phyloP scores from a whole-genome alignment of 2,797 vertebrate species.

The Eulemur rubriventer region DNA sequence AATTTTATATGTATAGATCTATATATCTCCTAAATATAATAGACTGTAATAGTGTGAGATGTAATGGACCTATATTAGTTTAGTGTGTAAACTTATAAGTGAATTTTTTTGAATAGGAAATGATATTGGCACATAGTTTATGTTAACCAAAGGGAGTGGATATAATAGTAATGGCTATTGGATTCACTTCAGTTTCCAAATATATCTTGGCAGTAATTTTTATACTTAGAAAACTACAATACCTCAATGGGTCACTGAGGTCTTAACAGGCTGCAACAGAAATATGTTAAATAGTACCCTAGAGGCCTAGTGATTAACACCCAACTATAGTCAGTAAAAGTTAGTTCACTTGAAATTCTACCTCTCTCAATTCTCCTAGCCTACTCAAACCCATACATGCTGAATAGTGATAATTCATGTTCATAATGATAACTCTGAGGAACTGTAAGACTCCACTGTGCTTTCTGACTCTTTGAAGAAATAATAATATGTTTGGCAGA shows the following conservation, averaged over 20 bases:
- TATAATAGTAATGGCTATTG: neutral
- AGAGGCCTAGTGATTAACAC: slow-evolving; percentile 1
- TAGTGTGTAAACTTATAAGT: neutral
- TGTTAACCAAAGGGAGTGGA: neutral
- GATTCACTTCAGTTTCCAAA: neutral
- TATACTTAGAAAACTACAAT: neutral
- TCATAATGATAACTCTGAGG: neutral
- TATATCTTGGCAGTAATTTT: neutral
- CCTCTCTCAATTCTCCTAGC: neutral
- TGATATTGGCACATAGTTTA: neutral
- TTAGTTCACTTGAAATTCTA: slow-evolving; percentile 44
- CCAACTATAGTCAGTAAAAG: neutral
- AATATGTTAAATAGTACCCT: slow-evolving; percentile 37
- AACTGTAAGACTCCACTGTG: neutral
- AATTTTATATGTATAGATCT: neutral
- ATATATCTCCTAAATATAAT: neutral
- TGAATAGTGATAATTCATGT: slow-evolving; percentile 11
- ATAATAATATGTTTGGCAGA: neutral
- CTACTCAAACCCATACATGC: neutral
- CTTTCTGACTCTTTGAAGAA: slow-evolving; percentile 23
- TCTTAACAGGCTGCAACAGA: neutral
- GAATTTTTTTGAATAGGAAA: neutral
- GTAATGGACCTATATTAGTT: neutral
- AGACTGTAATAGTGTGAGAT: neutral
- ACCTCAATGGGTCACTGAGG: neutral